Evolutionary conservation across 2,888 invertebrate species (phyloP), one percentile per base, ranked within the genome.

Genomic region (Hypselothyrea guttata): DNA sequence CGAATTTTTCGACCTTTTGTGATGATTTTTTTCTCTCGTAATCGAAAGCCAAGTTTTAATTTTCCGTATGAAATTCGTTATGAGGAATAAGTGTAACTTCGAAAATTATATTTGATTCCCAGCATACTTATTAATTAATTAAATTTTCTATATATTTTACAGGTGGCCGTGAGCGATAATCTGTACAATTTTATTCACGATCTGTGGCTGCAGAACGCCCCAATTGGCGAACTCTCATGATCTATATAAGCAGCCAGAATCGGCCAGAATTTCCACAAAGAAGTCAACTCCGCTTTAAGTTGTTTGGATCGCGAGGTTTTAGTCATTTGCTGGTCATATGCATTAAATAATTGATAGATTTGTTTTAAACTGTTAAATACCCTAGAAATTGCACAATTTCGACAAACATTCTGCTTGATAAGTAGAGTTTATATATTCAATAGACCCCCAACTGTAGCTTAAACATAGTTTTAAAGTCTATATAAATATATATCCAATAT

Each of bases 141-240:
- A n/a, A n/a, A n/a, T n/a, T n/a, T n/a, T n/a, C n/a, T n/a, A n/a
- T n/a, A 22, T 22, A 5, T 22, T 49, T 15, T 51, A 0, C 90
- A 96, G 95, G 96, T 96, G 65, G 94, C 98, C 7, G 98, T 99
- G 2, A 97, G 97, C 83, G 97, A 97, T 90, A 93, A 94, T 74
- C 92, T 99, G 51, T 99, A 98, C 91, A 94, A 93, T 77, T 99
- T 97, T 89, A 96, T 99, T 73, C 98, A 99, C 87, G 95, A 97
- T 86, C 91, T 98, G 88, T 99, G 99, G 99, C 93, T 99, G 33
- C 94, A 97, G 88, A 98, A 97, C 90, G 98, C 98, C 18, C 99
- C 99, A 0, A 98, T 99, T 81, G 98, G 98, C 44, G 98, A 98
- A 90, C 92, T 99, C 22, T 97, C 95, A 89, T 97, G 94, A 95